phyloP scores from a whole-genome alignment of 2,888 invertebrate genomes.

The Diadegma fenestrale region DNA sequence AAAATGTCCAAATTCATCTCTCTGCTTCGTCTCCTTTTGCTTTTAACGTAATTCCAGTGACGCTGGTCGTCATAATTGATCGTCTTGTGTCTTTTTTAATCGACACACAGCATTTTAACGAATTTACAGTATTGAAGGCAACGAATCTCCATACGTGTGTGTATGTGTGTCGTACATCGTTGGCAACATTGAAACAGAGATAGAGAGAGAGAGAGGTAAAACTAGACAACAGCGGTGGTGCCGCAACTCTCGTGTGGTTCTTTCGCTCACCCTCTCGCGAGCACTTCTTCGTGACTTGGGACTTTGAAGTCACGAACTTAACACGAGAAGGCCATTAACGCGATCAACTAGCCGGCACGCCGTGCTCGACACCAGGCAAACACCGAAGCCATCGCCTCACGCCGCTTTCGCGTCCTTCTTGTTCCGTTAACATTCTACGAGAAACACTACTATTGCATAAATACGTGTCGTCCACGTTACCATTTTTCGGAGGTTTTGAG shows the following conservation, averaged over 20 bases:
- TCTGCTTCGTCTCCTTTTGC: background rate
- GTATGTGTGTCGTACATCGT: background rate
- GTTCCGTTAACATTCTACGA: constrained; percentile 34
- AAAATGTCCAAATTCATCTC: background rate
- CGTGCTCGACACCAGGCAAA: constrained; percentile 52
- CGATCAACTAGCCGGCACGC: constrained; percentile 81
- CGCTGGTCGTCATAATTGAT: background rate
- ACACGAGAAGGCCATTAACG: constrained; percentile 78
- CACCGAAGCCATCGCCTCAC: constrained; percentile 48
- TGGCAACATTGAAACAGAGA: constrained; percentile 8
- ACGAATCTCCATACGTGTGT: background rate
- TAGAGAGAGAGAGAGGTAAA: background rate
- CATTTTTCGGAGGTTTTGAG: constrained; percentile 39
- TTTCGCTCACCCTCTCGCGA: constrained; percentile 20
- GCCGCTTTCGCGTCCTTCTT: constrained; percentile 22
- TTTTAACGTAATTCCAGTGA: background rate
- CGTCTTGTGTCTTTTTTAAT: background rate
- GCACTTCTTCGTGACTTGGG: constrained; percentile 52
- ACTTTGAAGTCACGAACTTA: constrained; percentile 69
- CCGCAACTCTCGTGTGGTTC: constrained; percentile 16
- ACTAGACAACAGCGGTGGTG: constrained; percentile 8
- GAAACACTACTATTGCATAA: background rate
- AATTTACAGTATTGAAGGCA: background rate
- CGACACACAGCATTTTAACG: background rate
- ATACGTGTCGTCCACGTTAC: background rate